Evolutionary conservation across 2,888 invertebrate species (phyloP).

Genomic region (Byasa hedistus): DNA sequence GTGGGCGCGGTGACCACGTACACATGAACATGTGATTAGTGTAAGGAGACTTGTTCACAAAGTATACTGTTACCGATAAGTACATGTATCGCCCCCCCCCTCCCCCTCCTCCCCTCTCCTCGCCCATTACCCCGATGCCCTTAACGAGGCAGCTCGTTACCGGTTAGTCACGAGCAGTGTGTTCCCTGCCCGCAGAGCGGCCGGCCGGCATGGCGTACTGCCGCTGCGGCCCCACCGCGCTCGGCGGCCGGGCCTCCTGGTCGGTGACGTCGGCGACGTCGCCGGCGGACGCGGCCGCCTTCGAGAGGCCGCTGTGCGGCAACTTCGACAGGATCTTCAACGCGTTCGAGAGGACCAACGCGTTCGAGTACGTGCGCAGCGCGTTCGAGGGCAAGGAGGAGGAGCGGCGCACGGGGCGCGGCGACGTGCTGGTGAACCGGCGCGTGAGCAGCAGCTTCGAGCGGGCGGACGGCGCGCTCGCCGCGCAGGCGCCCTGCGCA

Average conservation of each 20-base stretch:
- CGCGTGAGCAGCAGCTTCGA: conserved; percentile 73
- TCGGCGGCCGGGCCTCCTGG: conserved; percentile 80
- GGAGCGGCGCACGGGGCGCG: conserved; percentile 62
- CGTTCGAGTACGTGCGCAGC: conserved; percentile 67
- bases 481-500: conserved; percentile 70
- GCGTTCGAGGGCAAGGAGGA: conserved; percentile 52
- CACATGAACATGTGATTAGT: too few species aligned
- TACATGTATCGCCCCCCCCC: too few species aligned
- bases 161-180: conserved; percentile 7
- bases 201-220: conserved; percentile 65
- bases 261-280: conserved; percentile 72
- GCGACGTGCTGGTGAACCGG: conserved; percentile 69
- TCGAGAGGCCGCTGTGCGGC: conserved; percentile 69
- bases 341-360: conserved; percentile 73
- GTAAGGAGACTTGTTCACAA: too few species aligned
- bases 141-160: conserved; percentile 27
- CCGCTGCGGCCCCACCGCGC: conserved; percentile 71
- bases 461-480: conserved; percentile 74
- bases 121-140: conserved; percentile 14
- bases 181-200: conserved; percentile 45
- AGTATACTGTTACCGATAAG: too few species aligned
- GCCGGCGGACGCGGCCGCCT: conserved; percentile 57
- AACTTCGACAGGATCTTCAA: conserved; percentile 76
- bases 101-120: too few species aligned
- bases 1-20: too few species aligned